These are phyloP conservation scores for Gobio gobio DNA, from an alignment of 2,113 vertebrate species.

Conservation along the genomic window DNA sequence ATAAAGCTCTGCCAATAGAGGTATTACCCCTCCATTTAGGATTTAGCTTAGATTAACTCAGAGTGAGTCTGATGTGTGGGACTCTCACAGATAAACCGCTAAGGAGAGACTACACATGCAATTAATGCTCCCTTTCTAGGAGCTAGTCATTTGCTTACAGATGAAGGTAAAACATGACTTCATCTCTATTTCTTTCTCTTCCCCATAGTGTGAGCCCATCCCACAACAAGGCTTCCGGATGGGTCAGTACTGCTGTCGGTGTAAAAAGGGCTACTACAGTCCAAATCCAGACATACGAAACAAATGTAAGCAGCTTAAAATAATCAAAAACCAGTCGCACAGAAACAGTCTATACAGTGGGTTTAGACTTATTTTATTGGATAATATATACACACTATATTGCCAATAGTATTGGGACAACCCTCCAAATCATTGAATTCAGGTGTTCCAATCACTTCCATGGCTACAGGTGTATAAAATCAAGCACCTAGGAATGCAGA, in stretches of 20 bases:
- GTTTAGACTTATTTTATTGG: background rate
- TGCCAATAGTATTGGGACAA: too few species aligned
- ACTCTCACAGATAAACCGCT: conserved; percentile 25
- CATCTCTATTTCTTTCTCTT: conserved; percentile 16
- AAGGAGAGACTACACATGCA: conserved; percentile 33
- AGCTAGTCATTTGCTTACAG: background rate
- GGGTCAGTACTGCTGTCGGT: conserved; percentile 88
- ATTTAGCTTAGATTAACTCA: conserved; percentile 79
- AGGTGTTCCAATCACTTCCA: too few species aligned
- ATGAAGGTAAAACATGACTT: background rate
- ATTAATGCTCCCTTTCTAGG: conserved; percentile 15
- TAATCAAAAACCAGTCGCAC: background rate
- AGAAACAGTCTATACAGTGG: background rate
- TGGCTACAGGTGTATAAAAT: too few species aligned
- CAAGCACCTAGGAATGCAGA: too few species aligned
- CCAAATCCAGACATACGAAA: conserved; percentile 44
- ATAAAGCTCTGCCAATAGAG: conserved; percentile 70
- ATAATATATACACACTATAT: background rate
- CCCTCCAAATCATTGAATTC: too few species aligned
- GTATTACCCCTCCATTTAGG: conserved; percentile 78
- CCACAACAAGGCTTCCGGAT: conserved; percentile 84
- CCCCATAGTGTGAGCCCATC: conserved; percentile 82
- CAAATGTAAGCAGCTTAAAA: conserved; percentile 61
- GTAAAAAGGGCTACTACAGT: conserved; percentile 87
- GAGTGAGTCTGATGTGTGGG: conserved; percentile 54